phyloP scores from a whole-genome alignment of 2,113 vertebrate species.

The Marcusenius ussheri region DNA sequence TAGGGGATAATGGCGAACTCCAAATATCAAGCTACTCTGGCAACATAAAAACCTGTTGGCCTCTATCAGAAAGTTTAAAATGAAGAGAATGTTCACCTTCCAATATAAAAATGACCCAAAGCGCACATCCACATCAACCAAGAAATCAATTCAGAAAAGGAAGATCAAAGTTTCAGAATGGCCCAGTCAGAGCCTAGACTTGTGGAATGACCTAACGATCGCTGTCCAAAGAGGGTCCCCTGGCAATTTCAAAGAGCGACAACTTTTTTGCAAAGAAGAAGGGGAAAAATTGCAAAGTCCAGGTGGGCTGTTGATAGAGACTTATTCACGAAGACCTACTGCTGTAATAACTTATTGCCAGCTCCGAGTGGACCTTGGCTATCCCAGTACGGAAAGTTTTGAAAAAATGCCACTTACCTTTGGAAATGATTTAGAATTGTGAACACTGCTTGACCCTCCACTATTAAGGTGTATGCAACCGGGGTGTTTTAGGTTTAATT shows the following conservation, averaged over 20 bases:
- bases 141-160: not conserved
- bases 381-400: not conserved
- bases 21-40: not conserved
- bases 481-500: not conserved
- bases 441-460: not conserved
- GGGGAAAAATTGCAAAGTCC: not conserved
- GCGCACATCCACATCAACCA: not conserved
- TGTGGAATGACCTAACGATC: not conserved
- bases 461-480: not conserved
- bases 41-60: not conserved
- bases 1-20: not conserved
- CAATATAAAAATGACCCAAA: not conserved
- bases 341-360: not conserved
- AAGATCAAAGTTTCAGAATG: not conserved
- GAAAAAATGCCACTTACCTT: not conserved
- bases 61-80: not conserved
- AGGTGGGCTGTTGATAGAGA: not conserved
- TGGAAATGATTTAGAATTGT: not conserved
- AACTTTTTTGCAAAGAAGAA: not conserved
- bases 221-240: not conserved
- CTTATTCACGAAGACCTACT: not conserved
- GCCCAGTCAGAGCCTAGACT: not conserved
- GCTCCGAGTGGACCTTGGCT: not conserved
- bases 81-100: not conserved
- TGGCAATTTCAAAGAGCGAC: not conserved